Evolutionary conservation across 2,888 invertebrate genomes (phyloP).

Genomic region (Hirudinaria manillensis): DNA sequence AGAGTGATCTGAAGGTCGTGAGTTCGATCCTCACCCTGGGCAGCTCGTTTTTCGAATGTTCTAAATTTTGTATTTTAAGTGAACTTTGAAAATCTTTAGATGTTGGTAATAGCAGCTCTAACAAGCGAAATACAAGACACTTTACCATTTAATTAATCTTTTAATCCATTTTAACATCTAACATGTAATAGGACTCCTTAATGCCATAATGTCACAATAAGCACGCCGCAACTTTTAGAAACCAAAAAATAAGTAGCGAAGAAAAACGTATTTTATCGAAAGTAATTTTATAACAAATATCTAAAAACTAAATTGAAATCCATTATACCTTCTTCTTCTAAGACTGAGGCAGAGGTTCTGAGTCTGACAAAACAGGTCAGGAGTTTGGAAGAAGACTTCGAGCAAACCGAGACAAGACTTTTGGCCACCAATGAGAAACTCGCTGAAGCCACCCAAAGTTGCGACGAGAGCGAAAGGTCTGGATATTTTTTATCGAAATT

Average conservation of each 20-base stretch:
- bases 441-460: constrained; percentile 97
- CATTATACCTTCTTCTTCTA: constrained; percentile 32
- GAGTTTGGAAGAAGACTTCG: constrained; percentile 97
- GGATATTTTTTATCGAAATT: constrained; percentile 38
- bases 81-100: background rate
- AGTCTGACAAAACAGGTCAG: constrained; percentile 97
- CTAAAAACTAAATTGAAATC: background rate
- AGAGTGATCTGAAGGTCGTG: constrained; percentile 78
- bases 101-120: no score
- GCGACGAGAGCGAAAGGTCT: constrained; percentile 99
- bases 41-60: background rate
- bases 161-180: no score
- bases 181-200: no score
- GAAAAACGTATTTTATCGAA: no score
- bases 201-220: no score
- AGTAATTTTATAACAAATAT: no score
- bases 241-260: no score
- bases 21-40: constrained; percentile 67
- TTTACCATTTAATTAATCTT: no score
- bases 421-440: constrained; percentile 95
- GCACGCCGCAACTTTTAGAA: no score
- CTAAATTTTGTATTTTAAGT: background rate
- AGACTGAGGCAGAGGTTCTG: constrained; percentile 95
- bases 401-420: constrained; percentile 96
- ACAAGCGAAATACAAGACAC: no score